These are phyloP conservation scores for Pteromalus puparum DNA, from an alignment of 1,140 invertebrate species.

Conservation along the genomic window DNA sequence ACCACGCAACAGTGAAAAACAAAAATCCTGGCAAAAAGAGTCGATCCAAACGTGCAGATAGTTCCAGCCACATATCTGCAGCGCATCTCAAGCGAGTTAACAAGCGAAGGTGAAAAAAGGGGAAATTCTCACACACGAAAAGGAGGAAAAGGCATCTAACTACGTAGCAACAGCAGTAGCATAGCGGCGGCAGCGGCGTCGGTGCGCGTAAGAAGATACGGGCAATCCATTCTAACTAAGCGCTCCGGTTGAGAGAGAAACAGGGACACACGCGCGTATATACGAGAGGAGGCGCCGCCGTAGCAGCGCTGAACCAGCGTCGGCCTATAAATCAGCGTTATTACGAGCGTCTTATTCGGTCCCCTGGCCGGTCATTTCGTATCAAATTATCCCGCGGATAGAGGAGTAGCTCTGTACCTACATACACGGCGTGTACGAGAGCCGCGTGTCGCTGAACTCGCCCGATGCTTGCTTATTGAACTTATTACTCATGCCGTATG, in stretches of 20 bases:
- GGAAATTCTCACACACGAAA: background rate
- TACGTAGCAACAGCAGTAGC: background rate
- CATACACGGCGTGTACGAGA: background rate
- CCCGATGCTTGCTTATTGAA: background rate
- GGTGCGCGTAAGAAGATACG: constrained; percentile 70
- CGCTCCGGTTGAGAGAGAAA: background rate
- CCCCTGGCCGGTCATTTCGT: constrained; percentile 70
- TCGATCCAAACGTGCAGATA: background rate
- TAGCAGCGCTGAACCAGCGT: background rate
- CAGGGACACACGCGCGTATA: background rate
- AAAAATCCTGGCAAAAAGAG: background rate
- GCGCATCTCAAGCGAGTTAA: background rate
- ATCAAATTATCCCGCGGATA: constrained; percentile 69
- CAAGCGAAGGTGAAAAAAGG: background rate
- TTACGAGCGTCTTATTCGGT: constrained; percentile 73
- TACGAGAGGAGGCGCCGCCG: background rate
- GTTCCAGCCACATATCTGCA: background rate
- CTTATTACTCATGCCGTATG: background rate
- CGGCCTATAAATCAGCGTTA: constrained; percentile 74
- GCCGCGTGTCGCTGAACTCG: background rate
- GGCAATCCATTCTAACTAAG: constrained; percentile 74
- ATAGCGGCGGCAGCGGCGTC: background rate
- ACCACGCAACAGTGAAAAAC: background rate
- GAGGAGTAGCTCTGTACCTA: background rate
- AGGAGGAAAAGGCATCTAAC: background rate